Conservation (phyloP, 2,888 invertebrate genomes). For the Mimas tiliae region DNA sequence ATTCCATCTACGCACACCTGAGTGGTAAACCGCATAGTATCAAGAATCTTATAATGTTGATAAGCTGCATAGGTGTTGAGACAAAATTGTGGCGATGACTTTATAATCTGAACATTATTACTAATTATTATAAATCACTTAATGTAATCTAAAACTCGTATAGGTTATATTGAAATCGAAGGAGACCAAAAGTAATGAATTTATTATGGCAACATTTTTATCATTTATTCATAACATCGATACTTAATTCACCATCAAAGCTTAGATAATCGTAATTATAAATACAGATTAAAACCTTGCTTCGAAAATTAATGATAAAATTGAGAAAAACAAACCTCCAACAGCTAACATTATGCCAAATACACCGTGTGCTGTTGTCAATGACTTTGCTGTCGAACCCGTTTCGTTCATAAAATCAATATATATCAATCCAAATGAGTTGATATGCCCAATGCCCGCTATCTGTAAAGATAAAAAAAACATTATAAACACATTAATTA, state of each 20-base stretch:
- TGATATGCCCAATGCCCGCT: constrained; percentile 85
- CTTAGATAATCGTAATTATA: not conserved
- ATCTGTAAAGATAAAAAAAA: constrained; percentile 70
- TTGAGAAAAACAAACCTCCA: constrained; percentile 57
- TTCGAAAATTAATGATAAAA: not conserved
- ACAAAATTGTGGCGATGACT: not conserved
- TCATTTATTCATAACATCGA: too few relatives aligned
- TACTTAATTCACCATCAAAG: too few relatives aligned
- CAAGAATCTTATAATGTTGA: not conserved
- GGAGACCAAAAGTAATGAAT: too few relatives aligned
- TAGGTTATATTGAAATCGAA: too few relatives aligned
- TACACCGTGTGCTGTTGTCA: constrained; percentile 75
- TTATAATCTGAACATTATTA: not conserved
- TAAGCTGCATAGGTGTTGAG: not conserved
- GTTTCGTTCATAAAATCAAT: constrained; percentile 74
- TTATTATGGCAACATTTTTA: too few relatives aligned
- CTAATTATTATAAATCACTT: too few relatives aligned
- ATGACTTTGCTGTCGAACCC: constrained; percentile 68
- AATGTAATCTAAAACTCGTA: too few relatives aligned
- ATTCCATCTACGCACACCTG: not conserved
- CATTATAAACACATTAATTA: constrained; percentile 14
- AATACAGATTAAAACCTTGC: not conserved
- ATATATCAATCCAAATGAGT: constrained; percentile 85
- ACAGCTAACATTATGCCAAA: constrained; percentile 76
- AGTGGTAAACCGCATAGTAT: not conserved